phyloP scores from a whole-genome alignment of 30 jellyfish, hydroid and myxozoan species.

The Hydractinia symbiolongicarpus region DNA sequence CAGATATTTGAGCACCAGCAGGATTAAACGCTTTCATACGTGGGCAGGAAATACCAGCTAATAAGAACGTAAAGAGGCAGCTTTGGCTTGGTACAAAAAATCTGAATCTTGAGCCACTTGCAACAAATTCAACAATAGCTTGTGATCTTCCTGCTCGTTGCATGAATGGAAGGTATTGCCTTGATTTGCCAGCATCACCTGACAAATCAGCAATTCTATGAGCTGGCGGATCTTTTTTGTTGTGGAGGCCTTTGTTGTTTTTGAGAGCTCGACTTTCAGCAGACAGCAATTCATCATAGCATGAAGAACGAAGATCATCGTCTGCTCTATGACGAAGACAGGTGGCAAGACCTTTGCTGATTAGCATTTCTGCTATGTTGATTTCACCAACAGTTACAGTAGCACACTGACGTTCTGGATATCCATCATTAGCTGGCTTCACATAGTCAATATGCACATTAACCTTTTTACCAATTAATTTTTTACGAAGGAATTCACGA shows the following conservation, averaged over 20 bases:
- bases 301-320: conserved; percentile 86
- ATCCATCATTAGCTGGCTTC: conserved; percentile 89
- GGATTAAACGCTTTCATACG: conserved; percentile 65
- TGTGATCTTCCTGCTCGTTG: conserved; percentile 93
- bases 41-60: conserved; percentile 92
- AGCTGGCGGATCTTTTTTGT: conserved; percentile 83
- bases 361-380: conserved; percentile 84
- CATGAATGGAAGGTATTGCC: conserved; percentile 75
- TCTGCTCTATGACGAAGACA: conserved; percentile 84
- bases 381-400: conserved; percentile 76
- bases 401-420: conserved; percentile 84
- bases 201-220: conserved; percentile 91
- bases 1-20: conserved; percentile 68
- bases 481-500: conserved; percentile 76
- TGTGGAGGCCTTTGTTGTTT: conserved; percentile 78
- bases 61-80: conserved; percentile 67
- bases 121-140: conserved; percentile 81
- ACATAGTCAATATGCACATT: conserved; percentile 68
- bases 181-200: conserved; percentile 84
- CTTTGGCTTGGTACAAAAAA: conserved; percentile 76
- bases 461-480: conserved; percentile 78
- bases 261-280: conserved; percentile 84
- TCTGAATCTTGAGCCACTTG: conserved; percentile 86
- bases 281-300: conserved; percentile 71
- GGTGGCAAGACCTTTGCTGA: conserved; percentile 91